These are phyloP conservation scores for Nasonia longicornis DNA, from an alignment of 1,140 invertebrate genomes.

Conservation along the genomic window DNA sequence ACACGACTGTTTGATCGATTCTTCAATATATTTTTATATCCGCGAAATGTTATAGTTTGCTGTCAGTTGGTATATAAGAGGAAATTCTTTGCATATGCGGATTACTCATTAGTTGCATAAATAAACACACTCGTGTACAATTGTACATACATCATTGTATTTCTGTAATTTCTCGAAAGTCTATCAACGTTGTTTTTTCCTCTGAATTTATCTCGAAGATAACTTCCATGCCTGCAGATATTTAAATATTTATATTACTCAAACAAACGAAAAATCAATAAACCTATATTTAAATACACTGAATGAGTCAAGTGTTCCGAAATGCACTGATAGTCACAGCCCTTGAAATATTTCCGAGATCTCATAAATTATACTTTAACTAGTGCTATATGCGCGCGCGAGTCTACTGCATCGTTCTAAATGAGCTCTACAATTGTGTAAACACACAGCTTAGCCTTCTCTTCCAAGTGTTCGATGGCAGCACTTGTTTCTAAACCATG, in stretches of 20 bases:
- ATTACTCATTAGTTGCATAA: too few relatives aligned
- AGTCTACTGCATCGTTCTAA: constrained; percentile 7
- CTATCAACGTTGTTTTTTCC: too few relatives aligned
- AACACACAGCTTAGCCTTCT: constrained; percentile 16
- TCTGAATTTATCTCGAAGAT: too few relatives aligned
- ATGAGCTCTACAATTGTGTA: constrained; percentile 23
- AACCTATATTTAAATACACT: background rate
- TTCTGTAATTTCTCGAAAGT: too few relatives aligned
- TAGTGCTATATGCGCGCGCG: background rate
- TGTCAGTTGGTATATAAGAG: background rate
- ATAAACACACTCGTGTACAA: too few relatives aligned
- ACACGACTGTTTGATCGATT: background rate
- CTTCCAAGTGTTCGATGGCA: constrained; percentile 1
- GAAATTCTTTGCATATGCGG: too few relatives aligned
- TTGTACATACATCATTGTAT: too few relatives aligned
- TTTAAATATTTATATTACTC: background rate
- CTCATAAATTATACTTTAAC: constrained; percentile 35
- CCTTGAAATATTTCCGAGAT: constrained; percentile 29
- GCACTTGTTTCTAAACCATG: constrained; percentile 14
- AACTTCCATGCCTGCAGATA: too few relatives aligned
- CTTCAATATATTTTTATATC: background rate
- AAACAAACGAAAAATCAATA: background rate
- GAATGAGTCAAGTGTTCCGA: background rate
- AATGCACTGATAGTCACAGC: background rate
- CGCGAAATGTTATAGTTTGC: background rate